Evolutionary conservation across 2,797 vertebrate genomes (phyloP).

Genomic region (Danio choprae): DNA sequence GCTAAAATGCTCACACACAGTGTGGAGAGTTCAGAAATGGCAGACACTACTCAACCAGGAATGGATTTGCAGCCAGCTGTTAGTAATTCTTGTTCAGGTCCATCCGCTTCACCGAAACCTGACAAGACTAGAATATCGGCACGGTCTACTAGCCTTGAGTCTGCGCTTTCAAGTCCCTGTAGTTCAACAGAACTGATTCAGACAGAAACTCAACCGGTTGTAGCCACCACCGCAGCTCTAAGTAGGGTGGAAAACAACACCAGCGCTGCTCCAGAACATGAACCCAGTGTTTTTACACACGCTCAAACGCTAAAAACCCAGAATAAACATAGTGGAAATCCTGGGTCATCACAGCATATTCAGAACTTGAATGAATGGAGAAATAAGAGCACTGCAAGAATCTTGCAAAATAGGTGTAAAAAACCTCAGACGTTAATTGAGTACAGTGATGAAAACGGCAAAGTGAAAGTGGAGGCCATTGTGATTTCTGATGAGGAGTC

Average conservation of each 20-base stretch:
- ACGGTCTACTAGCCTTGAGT: constrained; percentile 64
- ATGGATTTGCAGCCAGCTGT: constrained; percentile 77
- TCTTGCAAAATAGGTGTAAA: constrained; percentile 23
- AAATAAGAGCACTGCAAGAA: constrained; percentile 2
- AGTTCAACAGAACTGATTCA: constrained; percentile 85
- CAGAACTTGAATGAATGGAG: constrained; percentile 28
- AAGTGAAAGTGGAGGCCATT: constrained; percentile 92
- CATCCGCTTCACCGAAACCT: constrained; percentile 51
- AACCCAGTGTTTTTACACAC: constrained; percentile 42
- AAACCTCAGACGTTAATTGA: neutral
- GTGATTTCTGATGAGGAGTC: constrained; percentile 92
- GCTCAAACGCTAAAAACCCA: constrained; percentile 49
- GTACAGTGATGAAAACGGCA: constrained; percentile 60
- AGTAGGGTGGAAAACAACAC: constrained; percentile 57
- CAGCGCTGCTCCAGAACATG: constrained; percentile 52
- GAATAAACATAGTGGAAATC: constrained; percentile 39
- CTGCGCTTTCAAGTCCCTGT: constrained; percentile 85
- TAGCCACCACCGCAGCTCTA: constrained; percentile 54
- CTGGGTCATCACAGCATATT: constrained; percentile 46
- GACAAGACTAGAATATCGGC: constrained; percentile 51
- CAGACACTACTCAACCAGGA: constrained; percentile 92
- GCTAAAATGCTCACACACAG: constrained; percentile 55
- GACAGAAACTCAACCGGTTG: constrained; percentile 61
- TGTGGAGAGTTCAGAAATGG: constrained; percentile 77
- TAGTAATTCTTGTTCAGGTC: constrained; percentile 58